Base-by-base conservation (phyloP, 2,888 invertebrate genomes). In the Phortica magna region DNA sequence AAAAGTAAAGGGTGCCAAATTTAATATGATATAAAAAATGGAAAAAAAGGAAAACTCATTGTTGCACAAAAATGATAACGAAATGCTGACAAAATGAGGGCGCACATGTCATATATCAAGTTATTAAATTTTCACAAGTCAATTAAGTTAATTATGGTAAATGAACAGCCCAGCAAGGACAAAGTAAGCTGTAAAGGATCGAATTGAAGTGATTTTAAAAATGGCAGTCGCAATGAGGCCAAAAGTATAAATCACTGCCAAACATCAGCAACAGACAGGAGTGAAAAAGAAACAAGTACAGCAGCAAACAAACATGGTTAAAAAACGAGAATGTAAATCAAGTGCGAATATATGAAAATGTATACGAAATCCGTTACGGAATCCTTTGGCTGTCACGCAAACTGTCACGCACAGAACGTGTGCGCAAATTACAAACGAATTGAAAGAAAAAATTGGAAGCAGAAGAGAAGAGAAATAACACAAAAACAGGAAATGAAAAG, bases 331-430 rank as follows among this genome's bases (percentile, higher is more conserved):
- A n/a, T 67, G 42, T 68, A 68, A 68, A 68, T 48, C 41, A 67
- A 67, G 67, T 42, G n/a, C 67, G 42, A 19, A 12, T 39, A 68
- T 68, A 43, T 17, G 43, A 17, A 67, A 55, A 55, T 55, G 4
- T 39, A 67, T 31, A 39, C 39, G 39, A 19, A 64, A 64, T 48
- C 48, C 68, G 17, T 68, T n/a, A n/a, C 19, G 31, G 12, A 43
- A 67, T 48, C 48, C 68, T 48, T 68, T 48, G n/a, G 48, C 68
- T 68, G 68, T 68, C 68, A 68, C 42, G 68, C 68, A 43, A 68
- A 48, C 68, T 68, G 68, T 48, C 68, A 68, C 43, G 43, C 7
- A 14, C 17, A 48, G 39, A 42, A 68, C 17, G 14, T 39, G 41
- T 12, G 41, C 41, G 41, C 55, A 55, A 55, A 55, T 55, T 55